Evolutionary conservation across 2,888 invertebrate species (phyloP).

Genomic region (Melanargia galathea): DNA sequence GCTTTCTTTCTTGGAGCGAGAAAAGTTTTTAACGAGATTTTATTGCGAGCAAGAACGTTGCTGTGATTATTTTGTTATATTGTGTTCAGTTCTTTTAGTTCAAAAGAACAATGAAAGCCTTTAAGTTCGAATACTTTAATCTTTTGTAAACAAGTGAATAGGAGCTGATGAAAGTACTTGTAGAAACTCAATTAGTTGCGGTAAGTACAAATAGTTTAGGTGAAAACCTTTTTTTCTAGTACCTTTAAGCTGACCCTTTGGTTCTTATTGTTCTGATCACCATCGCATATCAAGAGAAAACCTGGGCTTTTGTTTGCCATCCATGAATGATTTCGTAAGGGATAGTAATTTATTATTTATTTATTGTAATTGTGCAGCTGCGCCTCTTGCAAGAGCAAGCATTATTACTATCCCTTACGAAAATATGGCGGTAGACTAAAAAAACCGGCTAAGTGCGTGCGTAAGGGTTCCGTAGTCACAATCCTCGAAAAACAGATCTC

Average conservation of each 20-base stretch:
- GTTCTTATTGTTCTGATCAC: background rate
- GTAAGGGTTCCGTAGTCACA: too few species aligned
- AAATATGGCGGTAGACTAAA: too few species aligned
- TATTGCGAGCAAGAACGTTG: conserved; percentile 13
- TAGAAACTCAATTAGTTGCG: background rate
- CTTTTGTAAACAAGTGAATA: background rate
- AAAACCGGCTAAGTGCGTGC: too few species aligned
- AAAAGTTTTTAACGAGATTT: conserved; percentile 19
- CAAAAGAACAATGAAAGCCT: background rate
- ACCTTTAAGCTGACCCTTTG: background rate
- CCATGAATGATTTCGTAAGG: too few species aligned
- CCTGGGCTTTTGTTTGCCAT: too few species aligned
- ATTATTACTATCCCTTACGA: too few species aligned
- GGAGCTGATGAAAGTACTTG: background rate
- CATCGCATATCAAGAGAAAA: background rate
- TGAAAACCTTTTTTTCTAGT: background rate
- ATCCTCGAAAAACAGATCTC: too few species aligned
- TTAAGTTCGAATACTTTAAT: conserved; percentile 5
- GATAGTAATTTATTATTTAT: too few species aligned
- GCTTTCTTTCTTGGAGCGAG: conserved; percentile 13
- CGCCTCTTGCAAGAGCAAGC: too few species aligned
- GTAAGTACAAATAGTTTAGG: background rate
- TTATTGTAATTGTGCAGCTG: too few species aligned
- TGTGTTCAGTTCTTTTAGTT: conserved; percentile 2
- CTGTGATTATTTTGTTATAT: conserved; percentile 11